phyloP scores from a whole-genome alignment of 1,140 invertebrate species.

The Brachystomella parvula region DNA sequence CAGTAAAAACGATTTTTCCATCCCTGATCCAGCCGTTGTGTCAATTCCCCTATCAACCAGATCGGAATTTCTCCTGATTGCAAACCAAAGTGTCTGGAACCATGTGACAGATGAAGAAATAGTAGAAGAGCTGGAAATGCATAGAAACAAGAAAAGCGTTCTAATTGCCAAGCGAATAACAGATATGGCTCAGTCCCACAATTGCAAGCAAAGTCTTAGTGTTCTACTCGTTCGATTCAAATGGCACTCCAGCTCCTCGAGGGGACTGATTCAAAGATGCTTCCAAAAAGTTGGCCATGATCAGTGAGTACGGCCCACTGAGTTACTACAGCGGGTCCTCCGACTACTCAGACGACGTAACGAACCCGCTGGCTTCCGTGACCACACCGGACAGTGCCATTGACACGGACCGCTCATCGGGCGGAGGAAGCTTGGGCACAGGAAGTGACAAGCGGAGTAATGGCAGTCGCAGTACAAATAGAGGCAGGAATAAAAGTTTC shows the following conservation, averaged over 20 bases:
- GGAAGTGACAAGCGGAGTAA: conserved; percentile 12
- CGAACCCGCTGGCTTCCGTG: conserved; percentile 34
- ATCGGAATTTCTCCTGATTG: conserved; percentile 71
- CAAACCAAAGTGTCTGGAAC: conserved; percentile 68
- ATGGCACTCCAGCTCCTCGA: conserved; percentile 23
- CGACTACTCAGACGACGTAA: conserved; percentile 34
- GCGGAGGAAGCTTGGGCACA: conserved; percentile 20
- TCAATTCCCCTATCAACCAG: conserved; percentile 66
- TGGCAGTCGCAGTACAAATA: conserved; percentile 11
- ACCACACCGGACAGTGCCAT: conserved; percentile 34
- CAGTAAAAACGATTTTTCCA: conserved; percentile 10
- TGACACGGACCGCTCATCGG: conserved; percentile 35
- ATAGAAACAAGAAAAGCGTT: conserved; percentile 54
- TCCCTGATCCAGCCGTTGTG: conserved; percentile 64
- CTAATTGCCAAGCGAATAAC: conserved; percentile 69
- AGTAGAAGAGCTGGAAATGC: conserved; percentile 63
- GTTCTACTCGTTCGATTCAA: conserved; percentile 58
- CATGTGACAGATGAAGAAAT: conserved; percentile 64
- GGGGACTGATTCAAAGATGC: not conserved
- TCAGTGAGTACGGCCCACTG: conserved; percentile 33
- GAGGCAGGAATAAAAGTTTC: no score
- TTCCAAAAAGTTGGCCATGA: not conserved
- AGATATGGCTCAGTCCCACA: conserved; percentile 69
- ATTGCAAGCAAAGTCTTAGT: conserved; percentile 68
- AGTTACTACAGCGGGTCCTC: conserved; percentile 36